phyloP scores from a whole-genome alignment of 2,888 invertebrate genomes.

The Dorcus parallelipipedus region DNA sequence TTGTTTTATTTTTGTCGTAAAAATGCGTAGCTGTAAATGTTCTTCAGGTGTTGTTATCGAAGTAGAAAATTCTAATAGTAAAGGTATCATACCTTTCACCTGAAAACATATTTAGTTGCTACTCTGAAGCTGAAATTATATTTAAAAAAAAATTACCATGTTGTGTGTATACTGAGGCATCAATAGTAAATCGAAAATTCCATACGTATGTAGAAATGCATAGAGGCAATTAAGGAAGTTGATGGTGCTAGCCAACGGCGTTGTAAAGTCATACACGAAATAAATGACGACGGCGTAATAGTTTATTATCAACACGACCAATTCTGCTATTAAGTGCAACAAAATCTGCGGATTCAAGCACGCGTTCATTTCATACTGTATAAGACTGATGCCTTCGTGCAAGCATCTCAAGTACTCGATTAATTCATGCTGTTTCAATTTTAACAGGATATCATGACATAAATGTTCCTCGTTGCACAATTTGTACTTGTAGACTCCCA shows the following conservation, averaged over 20 bases:
- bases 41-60: conserved; percentile 37
- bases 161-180: conserved; percentile 42
- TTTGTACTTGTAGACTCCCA: conserved; percentile 36
- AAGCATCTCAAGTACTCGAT: conserved; percentile 42
- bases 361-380: conserved; percentile 37
- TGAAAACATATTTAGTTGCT: conserved; percentile 23
- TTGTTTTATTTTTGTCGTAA: conserved; percentile 43
- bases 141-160: conserved; percentile 34
- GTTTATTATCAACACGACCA: conserved; percentile 40
- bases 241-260: conserved; percentile 35
- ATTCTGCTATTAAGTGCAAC: conserved; percentile 38
- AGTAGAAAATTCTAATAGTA: conserved; percentile 44
- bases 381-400: conserved; percentile 41
- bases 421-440: conserved; percentile 31
- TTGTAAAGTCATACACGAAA: conserved; percentile 37
- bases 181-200: conserved; percentile 41
- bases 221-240: conserved; percentile 43
- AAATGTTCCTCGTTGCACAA: conserved; percentile 38
- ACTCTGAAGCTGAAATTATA: not conserved
- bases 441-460: conserved; percentile 23
- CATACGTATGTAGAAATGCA: conserved; percentile 39
- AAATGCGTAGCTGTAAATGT: conserved; percentile 43
- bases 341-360: conserved; percentile 43
- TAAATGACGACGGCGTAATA: conserved; percentile 46
- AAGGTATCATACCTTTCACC: conserved; percentile 40